These are phyloP conservation scores for honey bee (Apis mellifera) DNA, from an alignment of 1,140 invertebrate genomes.

Conservation along the genomic window Amel_HAv3.1 CM009946.2:2732501-2733000, in stretches of 20 bases:
- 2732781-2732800: slow-evolving; percentile 1
- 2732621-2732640: slow-evolving; percentile 34
- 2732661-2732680: slow-evolving; percentile 65
- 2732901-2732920: neutral
- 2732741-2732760: slow-evolving; percentile 55
- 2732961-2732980: neutral
- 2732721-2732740: slow-evolving; percentile 66
- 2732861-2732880: neutral
- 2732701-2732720: slow-evolving; percentile 74
- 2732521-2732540: slow-evolving; percentile 2
- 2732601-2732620: slow-evolving; percentile 33
- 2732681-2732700: slow-evolving; percentile 73
- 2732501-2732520: neutral
- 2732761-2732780: slow-evolving; percentile 54
- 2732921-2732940: neutral
- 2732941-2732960: slow-evolving; percentile 3
- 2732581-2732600: neutral
- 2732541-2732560: slow-evolving; percentile 16
- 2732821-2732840: slow-evolving; percentile 24
- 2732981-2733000: neutral
- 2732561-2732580: slow-evolving; percentile 5
- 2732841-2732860: neutral
- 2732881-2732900: neutral
- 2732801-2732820: slow-evolving; percentile 10
- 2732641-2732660: slow-evolving; percentile 41